Base-by-base conservation (phyloP, 2,797 vertebrate species). In the Esox masquinongy region DNA sequence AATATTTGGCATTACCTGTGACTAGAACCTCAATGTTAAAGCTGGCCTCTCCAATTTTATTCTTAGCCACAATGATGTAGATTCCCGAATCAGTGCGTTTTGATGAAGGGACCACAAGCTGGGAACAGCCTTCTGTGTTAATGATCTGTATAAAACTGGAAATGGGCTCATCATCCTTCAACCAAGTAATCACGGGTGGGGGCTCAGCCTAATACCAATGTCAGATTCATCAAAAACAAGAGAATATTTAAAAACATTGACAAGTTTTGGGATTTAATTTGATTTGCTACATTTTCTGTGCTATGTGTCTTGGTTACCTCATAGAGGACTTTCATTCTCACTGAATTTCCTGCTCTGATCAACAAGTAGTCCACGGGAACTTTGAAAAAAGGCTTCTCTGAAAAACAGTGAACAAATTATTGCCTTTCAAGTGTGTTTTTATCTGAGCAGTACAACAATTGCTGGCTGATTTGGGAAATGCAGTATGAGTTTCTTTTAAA, bases 121-220 rank as follows among this genome's bases (percentile, higher is more conserved):
- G 95, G 19, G 93, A 95, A 53, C 91, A 89, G 74, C 91, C 93
- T 3, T 94, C 93, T 66, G 90, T 84, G 31, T 93, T 94, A 17
- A 86, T 93, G 26, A 94, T 75, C 1, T 88, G 88, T 26, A 91
- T 91, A 83, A 88, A 92, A 1, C 82, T 79, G 49, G 95, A 84
- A 71, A 96, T 72, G n/a, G 94, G 88, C 76, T 93, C 89, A 43
- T 94, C 92, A 4, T 97, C 94, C 86, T 94, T 97, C 2, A 95
- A 74, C 96, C 96, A 97, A 72, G 87, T 92, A 86, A 96, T 95
- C 68, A 91, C 86, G 0, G 95, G 94, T 68, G 85, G 79, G 56
- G 96, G 96, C 79, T 93, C 91, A 2, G 89, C 96, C 96, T 98
- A 85, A 24, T 31, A 31, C 29, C 29, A 81, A 73, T 83, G 29